Evolutionary conservation across 1,140 invertebrate genomes (phyloP).

Genomic region (Bombus confusus): DNA sequence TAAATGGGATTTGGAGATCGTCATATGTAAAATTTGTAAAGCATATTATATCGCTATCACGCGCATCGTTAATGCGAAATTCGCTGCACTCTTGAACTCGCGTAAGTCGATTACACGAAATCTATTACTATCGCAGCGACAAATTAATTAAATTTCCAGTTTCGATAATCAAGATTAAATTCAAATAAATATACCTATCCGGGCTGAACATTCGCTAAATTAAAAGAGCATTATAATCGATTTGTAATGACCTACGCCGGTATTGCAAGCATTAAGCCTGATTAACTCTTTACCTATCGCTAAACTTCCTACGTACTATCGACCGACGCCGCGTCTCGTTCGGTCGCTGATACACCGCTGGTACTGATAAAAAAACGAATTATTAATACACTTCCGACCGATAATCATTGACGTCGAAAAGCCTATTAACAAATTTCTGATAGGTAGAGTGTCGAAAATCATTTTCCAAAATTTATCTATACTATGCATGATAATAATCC

Average conservation of each 20-base stretch:
- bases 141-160: slow-evolving; percentile 35
- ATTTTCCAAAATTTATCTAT: no score
- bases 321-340: no score
- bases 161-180: slow-evolving; percentile 20
- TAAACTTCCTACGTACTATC: no score
- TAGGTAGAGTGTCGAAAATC: no score
- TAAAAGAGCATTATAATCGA: slow-evolving; percentile 26
- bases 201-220: background rate
- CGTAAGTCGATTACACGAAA: slow-evolving; percentile 13
- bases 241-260: background rate
- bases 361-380: no score
- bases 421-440: no score
- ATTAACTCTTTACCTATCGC: background rate
- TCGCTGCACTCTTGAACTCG: background rate
- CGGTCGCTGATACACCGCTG: no score
- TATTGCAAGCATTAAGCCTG: background rate
- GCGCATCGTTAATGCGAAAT: slow-evolving; percentile 34
- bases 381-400: no score
- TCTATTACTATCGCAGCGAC: slow-evolving; percentile 14
- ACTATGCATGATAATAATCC: no score
- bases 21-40: background rate
- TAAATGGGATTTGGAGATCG: no score
- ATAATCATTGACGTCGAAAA: no score
- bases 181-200: slow-evolving; percentile 4
- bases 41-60: slow-evolving; percentile 9